A percentile compares a stretch with the other conserved stretches of the same genome.
Conservation (phyloP, 2,797 vertebrate species). For the Siniperca scherzeri region DNA sequence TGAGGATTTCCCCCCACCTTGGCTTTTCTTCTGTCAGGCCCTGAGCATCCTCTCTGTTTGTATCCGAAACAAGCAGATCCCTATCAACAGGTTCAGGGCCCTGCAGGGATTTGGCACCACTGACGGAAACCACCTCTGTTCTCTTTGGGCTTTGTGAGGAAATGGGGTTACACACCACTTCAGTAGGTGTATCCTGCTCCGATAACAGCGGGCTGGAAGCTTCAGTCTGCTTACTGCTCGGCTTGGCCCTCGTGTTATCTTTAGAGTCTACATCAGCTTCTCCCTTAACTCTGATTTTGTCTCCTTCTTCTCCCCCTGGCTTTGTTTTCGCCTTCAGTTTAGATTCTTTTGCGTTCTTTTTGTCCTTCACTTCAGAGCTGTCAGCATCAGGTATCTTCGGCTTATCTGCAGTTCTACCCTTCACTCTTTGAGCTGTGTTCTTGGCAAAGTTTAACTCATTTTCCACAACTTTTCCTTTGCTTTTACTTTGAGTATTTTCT, state of each 20-base stretch:
- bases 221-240: constrained; percentile 18
- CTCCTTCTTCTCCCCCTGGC: background rate
- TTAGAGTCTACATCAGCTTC: constrained; percentile 7
- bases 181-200: constrained; percentile 31
- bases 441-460: constrained; percentile 24
- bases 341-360: constrained; percentile 34
- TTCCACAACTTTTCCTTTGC: constrained; percentile 28
- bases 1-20: constrained; percentile 40
- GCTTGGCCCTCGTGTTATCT: constrained; percentile 14
- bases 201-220: constrained; percentile 38
- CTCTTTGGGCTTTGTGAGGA: constrained; percentile 51
- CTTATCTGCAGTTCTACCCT: constrained; percentile 16
- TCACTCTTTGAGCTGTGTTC: constrained; percentile 5
- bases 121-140: constrained; percentile 41
- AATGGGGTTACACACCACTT: constrained; percentile 25
- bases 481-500: constrained; percentile 39
- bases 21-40: constrained; percentile 27
- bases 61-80: constrained; percentile 24
- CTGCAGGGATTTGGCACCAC: constrained; percentile 34
- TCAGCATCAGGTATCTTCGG: constrained; percentile 21
- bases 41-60: constrained; percentile 7
- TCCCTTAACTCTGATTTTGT: constrained; percentile 28
- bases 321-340: constrained; percentile 40
- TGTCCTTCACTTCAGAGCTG: constrained; percentile 9
- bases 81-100: constrained; percentile 5